Evolutionary conservation across 2,113 vertebrate species (phyloP).

Genomic region (Corvus cornix): DNA sequence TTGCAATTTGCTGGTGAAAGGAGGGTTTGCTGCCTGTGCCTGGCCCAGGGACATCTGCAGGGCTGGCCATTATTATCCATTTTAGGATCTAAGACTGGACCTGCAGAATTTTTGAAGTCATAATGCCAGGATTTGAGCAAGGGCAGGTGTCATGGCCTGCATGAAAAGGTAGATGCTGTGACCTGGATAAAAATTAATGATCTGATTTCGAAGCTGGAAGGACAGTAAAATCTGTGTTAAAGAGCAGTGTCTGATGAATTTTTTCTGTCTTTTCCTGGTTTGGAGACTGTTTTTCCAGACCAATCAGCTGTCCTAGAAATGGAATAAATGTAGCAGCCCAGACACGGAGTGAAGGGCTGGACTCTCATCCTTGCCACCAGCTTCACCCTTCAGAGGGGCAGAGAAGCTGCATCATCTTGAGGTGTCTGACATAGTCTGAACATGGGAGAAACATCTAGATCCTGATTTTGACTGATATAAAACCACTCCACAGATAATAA

Average conservation of each 20-base stretch:
- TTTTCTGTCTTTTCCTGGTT: background rate
- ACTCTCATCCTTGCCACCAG: background rate
- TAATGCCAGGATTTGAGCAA: background rate
- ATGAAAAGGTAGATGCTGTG: background rate
- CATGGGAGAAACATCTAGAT: background rate
- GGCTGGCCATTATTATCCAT: background rate
- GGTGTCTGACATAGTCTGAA: accelerated
- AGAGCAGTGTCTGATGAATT: background rate
- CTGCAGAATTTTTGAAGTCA: background rate
- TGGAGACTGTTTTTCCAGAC: background rate
- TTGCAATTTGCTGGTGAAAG: background rate
- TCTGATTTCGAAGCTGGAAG: background rate
- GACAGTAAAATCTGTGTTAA: background rate
- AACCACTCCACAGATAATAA: background rate
- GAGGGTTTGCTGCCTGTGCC: background rate
- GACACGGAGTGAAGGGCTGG: background rate
- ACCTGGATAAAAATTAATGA: background rate
- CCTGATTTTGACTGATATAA: background rate
- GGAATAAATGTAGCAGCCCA: background rate
- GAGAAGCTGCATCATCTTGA: background rate
- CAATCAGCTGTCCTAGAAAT: background rate
- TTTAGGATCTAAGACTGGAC: background rate
- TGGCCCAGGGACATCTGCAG: background rate
- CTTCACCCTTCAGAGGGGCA: background rate
- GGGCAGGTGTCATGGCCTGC: background rate